phyloP scores from a whole-genome alignment of 2,113 vertebrate genomes.

The Sceloporus tristichus region DNA sequence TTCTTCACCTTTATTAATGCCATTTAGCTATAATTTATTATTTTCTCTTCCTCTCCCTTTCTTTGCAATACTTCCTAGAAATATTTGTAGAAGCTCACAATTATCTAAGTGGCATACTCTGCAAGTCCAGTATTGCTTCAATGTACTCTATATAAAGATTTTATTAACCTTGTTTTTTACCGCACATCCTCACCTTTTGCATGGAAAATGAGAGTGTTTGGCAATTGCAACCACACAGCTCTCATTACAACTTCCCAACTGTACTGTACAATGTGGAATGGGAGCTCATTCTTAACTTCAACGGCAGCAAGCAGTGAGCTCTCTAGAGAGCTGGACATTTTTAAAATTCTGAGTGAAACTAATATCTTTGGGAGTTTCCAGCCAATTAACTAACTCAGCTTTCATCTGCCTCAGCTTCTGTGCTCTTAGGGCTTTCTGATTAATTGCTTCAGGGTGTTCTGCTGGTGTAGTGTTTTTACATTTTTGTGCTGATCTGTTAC shows the following conservation, averaged over 20 bases:
- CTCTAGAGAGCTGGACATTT: background rate
- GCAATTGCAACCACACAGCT: background rate
- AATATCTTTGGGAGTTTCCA: slow-evolving; percentile 33
- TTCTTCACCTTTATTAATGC: background rate
- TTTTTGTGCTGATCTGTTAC: slow-evolving; percentile 18
- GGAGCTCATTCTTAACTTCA: background rate
- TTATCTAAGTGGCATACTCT: background rate
- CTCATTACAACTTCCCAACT: background rate
- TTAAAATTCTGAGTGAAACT: slow-evolving; percentile 30
- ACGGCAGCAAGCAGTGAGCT: background rate
- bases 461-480: slow-evolving; percentile 21
- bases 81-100: background rate
- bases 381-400: slow-evolving; percentile 26
- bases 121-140: background rate
- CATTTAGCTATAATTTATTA: background rate
- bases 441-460: slow-evolving; percentile 36
- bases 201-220: background rate
- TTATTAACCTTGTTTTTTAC: slow-evolving; percentile 2
- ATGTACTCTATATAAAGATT: background rate
- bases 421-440: slow-evolving; percentile 36
- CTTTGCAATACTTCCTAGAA: background rate
- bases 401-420: slow-evolving; percentile 31
- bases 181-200: background rate
- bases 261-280: slow-evolving; percentile 17
- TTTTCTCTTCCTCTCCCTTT: background rate